phyloP scores from a whole-genome alignment of 92 coral and sea anemone species.

The Meandrina meandrites region DNA sequence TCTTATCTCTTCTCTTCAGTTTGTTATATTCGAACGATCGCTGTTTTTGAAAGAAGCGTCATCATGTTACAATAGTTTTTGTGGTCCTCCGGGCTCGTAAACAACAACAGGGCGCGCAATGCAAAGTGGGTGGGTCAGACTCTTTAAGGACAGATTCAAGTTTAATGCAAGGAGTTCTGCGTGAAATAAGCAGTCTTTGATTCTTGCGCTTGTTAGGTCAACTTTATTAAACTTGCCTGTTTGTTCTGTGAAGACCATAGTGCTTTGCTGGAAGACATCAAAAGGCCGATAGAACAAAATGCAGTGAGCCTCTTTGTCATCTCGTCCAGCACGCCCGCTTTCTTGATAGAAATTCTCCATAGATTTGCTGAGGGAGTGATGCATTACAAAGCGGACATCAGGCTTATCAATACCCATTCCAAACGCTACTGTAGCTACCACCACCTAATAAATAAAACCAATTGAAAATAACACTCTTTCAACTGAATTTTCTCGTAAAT shows the following conservation, averaged over 20 bases:
- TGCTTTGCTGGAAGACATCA: slow-evolving; percentile 86
- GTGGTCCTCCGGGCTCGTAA: no score
- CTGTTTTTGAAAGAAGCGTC: no score
- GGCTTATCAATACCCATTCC: slow-evolving; percentile 99
- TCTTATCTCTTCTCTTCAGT: no score
- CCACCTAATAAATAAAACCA: slow-evolving; percentile 59
- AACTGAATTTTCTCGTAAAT: not conserved
- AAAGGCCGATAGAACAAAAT: slow-evolving; percentile 88
- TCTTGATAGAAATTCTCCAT: slow-evolving; percentile 99
- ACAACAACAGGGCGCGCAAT: no score
- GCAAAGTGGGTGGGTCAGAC: no score
- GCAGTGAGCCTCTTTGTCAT: slow-evolving; percentile 74
- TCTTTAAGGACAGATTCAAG: no score
- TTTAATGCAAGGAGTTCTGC: not conserved
- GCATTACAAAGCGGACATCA: slow-evolving; percentile 94
- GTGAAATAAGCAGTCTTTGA: not conserved
- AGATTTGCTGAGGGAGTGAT: slow-evolving; percentile 92
- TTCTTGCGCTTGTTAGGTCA: not conserved
- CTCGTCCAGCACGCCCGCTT: slow-evolving; percentile 96
- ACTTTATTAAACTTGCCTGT: slow-evolving; percentile 59
- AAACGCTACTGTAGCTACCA: slow-evolving; percentile 95
- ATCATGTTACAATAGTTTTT: no score
- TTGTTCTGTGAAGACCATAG: slow-evolving; percentile 92
- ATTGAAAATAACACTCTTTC: not conserved
- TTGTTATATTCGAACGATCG: no score